These are phyloP conservation scores for Probaryconus sp. DNA, from an alignment of 1,140 invertebrate species.

Conservation along the genomic window DNA sequence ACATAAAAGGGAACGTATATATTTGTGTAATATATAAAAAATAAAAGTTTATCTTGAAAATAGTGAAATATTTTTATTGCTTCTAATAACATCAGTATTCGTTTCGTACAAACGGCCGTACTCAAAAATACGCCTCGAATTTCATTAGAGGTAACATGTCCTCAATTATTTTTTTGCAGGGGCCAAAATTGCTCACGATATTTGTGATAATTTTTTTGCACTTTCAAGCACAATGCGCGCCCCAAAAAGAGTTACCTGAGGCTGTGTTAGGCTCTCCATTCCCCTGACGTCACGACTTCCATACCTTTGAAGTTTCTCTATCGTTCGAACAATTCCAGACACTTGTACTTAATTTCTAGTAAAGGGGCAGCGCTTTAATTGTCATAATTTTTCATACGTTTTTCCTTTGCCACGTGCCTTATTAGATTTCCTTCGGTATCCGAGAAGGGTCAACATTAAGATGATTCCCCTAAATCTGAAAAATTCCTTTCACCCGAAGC, in stretches of 20 bases:
- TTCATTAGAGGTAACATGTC: constrained; percentile 8
- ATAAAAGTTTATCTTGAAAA: too few species aligned
- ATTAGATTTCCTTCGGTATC: constrained; percentile 6
- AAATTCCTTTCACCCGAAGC: constrained; percentile 16
- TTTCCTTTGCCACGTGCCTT: neutral
- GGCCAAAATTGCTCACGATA: constrained; percentile 17
- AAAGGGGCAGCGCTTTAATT: constrained; percentile 24
- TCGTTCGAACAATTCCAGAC: constrained; percentile 15
- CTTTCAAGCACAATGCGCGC: constrained; percentile 5
- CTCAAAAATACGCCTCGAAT: constrained; percentile 4
- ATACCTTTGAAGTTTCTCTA: too few species aligned
- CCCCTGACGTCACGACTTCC: constrained; percentile 1
- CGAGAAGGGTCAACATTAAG: constrained; percentile 9
- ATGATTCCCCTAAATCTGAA: constrained; percentile 18
- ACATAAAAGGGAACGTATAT: too few species aligned
- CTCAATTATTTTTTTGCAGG: constrained; percentile 25
- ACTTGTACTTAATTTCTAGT: constrained; percentile 14
- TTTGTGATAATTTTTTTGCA: constrained; percentile 22
- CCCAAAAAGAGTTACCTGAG: constrained; percentile 25
- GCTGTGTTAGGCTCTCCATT: constrained; percentile 9
- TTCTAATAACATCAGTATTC: too few species aligned
- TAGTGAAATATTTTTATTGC: too few species aligned
- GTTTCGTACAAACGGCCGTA: too few species aligned
- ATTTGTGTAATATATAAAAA: too few species aligned
- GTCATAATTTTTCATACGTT: constrained; percentile 15